Percentiles rank a stretch among this genome's conserved stretches.
phyloP scores from a whole-genome alignment of 2,797 vertebrate species.

The Molossus molossus region DNA sequence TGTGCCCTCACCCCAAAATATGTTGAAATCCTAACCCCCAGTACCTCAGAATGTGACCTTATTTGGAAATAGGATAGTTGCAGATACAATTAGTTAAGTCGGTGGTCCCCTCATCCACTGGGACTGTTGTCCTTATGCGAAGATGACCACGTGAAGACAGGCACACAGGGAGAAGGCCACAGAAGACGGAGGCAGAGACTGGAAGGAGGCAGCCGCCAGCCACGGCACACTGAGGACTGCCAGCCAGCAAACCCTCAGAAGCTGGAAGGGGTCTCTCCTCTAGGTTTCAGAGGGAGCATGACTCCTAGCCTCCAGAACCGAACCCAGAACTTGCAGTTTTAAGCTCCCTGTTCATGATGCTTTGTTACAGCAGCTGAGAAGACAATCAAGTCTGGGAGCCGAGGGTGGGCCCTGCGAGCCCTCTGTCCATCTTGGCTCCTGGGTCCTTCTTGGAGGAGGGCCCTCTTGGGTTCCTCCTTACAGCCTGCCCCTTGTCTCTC shows the following conservation, averaged over 20 bases:
- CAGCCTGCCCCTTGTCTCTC: not conserved
- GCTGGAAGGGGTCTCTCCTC: rapidly evolving
- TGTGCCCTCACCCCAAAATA: not conserved
- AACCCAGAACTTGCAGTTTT: not conserved
- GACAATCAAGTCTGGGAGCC: rapidly evolving
- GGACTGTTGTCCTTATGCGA: not conserved
- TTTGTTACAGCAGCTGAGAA: not conserved
- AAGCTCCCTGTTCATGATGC: not conserved
- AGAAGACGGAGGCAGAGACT: not conserved
- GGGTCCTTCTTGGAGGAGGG: not conserved
- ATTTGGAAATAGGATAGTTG: not conserved
- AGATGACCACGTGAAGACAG: not conserved
- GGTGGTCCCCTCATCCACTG: not conserved
- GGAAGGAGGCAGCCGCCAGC: rapidly evolving
- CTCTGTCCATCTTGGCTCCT: rapidly evolving
- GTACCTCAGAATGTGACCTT: not conserved
- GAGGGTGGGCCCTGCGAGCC: not conserved
- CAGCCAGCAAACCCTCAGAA: not conserved
- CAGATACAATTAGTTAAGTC: not conserved
- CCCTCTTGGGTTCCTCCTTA: not conserved
- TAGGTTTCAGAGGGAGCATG: not conserved
- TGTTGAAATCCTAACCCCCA: not conserved
- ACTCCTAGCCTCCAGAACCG: not conserved
- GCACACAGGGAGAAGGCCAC: not conserved
- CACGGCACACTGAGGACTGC: rapidly evolving